Evolutionary conservation across 2,113 vertebrate genomes (phyloP).

Genomic region (Callipepla squamata): DNA sequence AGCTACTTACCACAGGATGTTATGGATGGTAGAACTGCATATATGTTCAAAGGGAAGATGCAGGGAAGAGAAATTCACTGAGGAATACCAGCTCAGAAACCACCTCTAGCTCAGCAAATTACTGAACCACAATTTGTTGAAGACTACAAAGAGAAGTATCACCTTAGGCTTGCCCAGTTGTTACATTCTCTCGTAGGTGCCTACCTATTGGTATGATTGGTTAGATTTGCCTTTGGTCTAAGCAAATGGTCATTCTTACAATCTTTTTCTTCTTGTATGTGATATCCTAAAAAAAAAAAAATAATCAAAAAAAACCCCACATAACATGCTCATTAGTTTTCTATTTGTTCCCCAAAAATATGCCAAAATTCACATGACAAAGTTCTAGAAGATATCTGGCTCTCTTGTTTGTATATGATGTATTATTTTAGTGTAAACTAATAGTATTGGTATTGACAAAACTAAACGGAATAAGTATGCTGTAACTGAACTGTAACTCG

Average conservation of each 20-base stretch:
- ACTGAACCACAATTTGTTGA: neutral
- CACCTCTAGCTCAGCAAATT: constrained; percentile 12
- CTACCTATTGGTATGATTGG: neutral
- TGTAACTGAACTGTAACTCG: neutral
- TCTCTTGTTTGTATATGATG: neutral
- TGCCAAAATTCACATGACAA: neutral
- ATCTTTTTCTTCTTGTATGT: neutral
- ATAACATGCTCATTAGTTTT: neutral
- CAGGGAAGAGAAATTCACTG: constrained; percentile 13
- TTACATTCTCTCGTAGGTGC: neutral
- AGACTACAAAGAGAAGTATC: neutral
- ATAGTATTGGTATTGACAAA: neutral
- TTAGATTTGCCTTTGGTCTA: neutral
- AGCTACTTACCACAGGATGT: constrained; percentile 12
- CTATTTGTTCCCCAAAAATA: neutral
- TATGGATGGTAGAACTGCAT: neutral
- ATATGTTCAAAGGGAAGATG: constrained; percentile 22
- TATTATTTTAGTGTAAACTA: neutral
- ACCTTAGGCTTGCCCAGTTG: neutral
- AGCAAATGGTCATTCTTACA: neutral
- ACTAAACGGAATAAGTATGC: neutral
- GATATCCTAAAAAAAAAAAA: neutral
- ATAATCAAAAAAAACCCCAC: too few relatives aligned
- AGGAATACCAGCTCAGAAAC: neutral
- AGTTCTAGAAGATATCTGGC: neutral